These are phyloP conservation scores for Zaprionus obscuricornis DNA, from an alignment of 2,888 invertebrate species.

Conservation along the genomic window DNA sequence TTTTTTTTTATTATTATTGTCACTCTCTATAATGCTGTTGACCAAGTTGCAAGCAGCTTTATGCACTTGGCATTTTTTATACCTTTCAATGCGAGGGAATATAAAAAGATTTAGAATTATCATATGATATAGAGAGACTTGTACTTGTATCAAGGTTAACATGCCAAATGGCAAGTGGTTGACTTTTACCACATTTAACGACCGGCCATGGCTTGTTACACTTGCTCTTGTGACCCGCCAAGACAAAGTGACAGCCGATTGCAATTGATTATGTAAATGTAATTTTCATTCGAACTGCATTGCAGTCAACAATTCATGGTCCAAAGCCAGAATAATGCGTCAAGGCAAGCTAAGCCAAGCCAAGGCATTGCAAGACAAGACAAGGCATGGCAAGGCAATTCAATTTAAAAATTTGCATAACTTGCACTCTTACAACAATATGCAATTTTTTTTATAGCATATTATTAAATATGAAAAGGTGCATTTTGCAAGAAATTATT, in stretches of 20 bases:
- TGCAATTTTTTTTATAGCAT: no score
- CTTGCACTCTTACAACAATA: no score
- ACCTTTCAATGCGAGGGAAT: constrained; percentile 20
- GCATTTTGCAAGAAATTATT: constrained; percentile 4
- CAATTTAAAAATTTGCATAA: no score
- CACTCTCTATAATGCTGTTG: constrained; percentile 47
- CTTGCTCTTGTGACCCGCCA: constrained; percentile 55
- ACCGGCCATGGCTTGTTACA: constrained; percentile 37
- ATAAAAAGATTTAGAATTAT: constrained; percentile 12
- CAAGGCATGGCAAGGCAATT: no score
- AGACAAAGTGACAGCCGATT: constrained; percentile 1
- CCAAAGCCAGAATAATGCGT: constrained; percentile 17
- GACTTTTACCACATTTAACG: constrained; percentile 54
- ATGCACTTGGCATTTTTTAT: constrained; percentile 62
- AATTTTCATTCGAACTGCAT: constrained; percentile 17
- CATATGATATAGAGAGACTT: constrained; percentile 48
- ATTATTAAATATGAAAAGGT: no score
- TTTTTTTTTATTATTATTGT: constrained; percentile 60
- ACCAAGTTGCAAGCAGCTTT: constrained; percentile 60
- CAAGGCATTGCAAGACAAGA: no score
- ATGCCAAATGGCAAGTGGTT: constrained; percentile 60
- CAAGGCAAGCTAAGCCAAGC: no score
- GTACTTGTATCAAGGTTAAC: constrained; percentile 68
- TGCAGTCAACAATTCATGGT: constrained; percentile 15
- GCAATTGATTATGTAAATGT: constrained; percentile 9